A percentile compares a stretch with the other conserved stretches of the same genome.
Evolutionary conservation across 2,113 vertebrate species (phyloP).

Genomic region (Engystomops pustulosus): DNA sequence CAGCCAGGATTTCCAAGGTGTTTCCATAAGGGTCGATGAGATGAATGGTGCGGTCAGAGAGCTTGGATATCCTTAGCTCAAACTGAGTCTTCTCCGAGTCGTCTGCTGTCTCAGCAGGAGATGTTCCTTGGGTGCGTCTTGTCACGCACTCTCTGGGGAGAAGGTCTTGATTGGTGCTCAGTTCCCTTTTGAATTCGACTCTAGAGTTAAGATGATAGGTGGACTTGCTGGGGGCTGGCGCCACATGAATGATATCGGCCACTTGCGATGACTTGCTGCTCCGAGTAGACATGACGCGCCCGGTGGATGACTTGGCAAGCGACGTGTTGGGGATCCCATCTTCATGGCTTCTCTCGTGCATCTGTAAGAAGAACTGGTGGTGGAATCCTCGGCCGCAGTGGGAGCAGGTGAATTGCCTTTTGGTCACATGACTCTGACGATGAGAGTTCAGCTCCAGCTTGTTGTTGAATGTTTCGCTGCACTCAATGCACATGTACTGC

Average conservation of each 20-base stretch:
- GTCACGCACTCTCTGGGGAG: conserved; percentile 21
- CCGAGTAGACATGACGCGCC: conserved; percentile 16
- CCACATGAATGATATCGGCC: neutral
- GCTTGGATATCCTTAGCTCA: conserved; percentile 11
- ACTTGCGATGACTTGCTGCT: neutral
- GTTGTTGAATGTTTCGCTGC: conserved; percentile 37
- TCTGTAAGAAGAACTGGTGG: conserved; percentile 52
- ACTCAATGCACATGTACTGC: conserved; percentile 45
- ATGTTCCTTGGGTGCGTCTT: neutral
- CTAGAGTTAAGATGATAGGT: neutral
- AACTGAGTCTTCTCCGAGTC: neutral
- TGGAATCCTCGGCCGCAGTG: conserved; percentile 49
- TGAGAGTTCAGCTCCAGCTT: conserved; percentile 41
- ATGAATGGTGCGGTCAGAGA: conserved; percentile 24
- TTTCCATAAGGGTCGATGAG: conserved; percentile 38
- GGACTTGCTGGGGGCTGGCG: neutral
- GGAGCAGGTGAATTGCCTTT: conserved; percentile 31
- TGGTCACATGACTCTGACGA: conserved; percentile 44
- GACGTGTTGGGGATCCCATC: neutral
- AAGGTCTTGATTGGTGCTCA: neutral
- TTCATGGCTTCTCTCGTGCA: conserved; percentile 54
- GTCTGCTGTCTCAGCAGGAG: neutral
- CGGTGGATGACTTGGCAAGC: accelerated
- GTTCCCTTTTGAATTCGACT: conserved; percentile 14
- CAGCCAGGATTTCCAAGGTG: conserved; percentile 32